Evolutionary conservation across 2,888 invertebrate species (phyloP), one percentile per base, ranked within the genome.

Genomic region (Lycaena phlaeas): DNA sequence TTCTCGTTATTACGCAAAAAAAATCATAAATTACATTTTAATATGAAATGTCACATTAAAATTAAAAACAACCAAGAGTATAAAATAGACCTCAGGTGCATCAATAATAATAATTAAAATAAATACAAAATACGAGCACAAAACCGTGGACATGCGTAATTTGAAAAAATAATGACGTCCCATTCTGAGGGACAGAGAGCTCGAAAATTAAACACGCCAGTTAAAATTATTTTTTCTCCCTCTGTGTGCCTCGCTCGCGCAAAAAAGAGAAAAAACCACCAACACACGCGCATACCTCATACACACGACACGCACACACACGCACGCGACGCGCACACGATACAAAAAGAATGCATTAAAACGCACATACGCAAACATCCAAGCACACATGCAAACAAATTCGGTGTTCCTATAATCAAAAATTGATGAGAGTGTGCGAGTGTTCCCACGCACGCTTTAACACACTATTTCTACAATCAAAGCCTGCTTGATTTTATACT

Each of bases 171-270:
- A 81, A 82, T 81, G 81, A 78, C 79, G 77, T 77, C 75, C 76
- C 78, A 75, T 81, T 79, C 71, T 68, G 69, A 72, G 64, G 77
- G 74, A 75, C 76, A 72, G 75, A 75, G 70, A 75, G 73, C 77
- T 72, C 79, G 78, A 81, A 82, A 82, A 82, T 82, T 82, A 79
- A 82, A 81, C 81, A 73, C 69, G 77, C 79, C 81, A 78, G 79
- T 81, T 81, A 71, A 82, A 77, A 82, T 77, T 79, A 81, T 82
- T 82, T 84, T 82, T 82, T 79, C 76, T 69, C 77, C 58, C 61
- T 61, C 64, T 75, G 72, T 78, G 74, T 72, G 74, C 49, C 48
- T 42, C 40, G 46, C 61, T 64, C 63, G 61, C 54, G 45, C 52
- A 72, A 78, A 76, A 78, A 76, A 76, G 73, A 61, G 53, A 74